phyloP scores from a whole-genome alignment of 2,113 vertebrate species.

The Crypturellus undulatus region DNA sequence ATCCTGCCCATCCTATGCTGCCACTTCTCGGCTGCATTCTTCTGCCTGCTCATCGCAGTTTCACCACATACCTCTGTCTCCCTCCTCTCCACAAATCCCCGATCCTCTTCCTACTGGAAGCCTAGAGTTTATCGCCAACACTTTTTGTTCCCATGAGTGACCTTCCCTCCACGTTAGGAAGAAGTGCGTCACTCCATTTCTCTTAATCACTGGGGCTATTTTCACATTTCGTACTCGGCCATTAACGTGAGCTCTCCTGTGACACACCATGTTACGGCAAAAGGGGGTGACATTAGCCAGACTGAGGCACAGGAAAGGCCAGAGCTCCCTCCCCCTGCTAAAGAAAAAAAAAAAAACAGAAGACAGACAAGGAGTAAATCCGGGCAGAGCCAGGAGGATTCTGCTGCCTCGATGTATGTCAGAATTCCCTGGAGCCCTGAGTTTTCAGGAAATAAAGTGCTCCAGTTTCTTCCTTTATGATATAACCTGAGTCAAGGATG shows the following conservation, averaged over 20 bases:
- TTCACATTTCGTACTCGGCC: not conserved
- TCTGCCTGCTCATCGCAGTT: not conserved
- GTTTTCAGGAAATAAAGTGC: not conserved
- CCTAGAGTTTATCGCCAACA: not conserved
- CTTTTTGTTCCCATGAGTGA: not conserved
- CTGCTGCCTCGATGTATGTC: not conserved
- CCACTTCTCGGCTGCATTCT: not conserved
- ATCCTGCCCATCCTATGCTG: not conserved
- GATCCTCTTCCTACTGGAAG: not conserved
- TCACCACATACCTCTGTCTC: not conserved
- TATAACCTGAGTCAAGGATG: not conserved
- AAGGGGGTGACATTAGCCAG: not conserved
- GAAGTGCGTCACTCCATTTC: not conserved
- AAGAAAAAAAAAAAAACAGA: not conserved
- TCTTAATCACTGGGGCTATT: not conserved
- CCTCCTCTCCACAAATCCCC: not conserved
- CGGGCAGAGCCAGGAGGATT: not conserved
- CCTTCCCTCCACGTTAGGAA: not conserved
- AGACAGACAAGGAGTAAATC: not conserved
- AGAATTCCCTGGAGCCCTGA: not conserved
- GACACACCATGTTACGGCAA: not conserved
- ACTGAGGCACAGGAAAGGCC: not conserved
- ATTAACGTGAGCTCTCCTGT: not conserved
- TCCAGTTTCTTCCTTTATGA: not conserved
- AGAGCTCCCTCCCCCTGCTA: not conserved